phyloP scores from a whole-genome alignment of 1,140 invertebrate species.

The Yoshiicerus persimilis region DNA sequence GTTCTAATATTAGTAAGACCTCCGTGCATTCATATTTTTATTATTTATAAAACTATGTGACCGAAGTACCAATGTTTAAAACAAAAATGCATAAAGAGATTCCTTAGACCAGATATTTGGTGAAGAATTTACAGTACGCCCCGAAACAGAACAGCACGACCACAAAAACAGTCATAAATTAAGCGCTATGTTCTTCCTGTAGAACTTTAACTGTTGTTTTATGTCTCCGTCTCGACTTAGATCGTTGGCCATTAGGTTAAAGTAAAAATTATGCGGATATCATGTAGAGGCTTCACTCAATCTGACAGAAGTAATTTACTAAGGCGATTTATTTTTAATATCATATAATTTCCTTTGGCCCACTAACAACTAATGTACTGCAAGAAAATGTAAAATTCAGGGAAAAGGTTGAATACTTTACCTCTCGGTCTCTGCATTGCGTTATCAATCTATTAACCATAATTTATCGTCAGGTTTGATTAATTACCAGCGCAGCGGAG shows the following conservation, averaged over 20 bases:
- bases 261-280: neutral
- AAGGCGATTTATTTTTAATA: neutral
- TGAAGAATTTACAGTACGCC: neutral
- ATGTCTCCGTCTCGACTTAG: neutral
- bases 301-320: neutral
- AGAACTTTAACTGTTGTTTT: neutral
- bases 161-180: neutral
- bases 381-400: neutral
- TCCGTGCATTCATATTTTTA: no score
- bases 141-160: neutral
- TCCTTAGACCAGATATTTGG: neutral
- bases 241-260: neutral
- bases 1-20: no score
- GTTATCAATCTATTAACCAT: neutral
- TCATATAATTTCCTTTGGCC: neutral
- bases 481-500: neutral
- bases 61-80: neutral
- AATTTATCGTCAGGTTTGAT: neutral
- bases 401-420: neutral
- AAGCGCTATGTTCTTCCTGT: neutral
- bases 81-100: neutral
- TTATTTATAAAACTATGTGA: no score
- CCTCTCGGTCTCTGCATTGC: neutral
- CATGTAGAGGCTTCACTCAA: neutral
- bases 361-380: neutral